Evolutionary conservation across 2,113 vertebrate species (phyloP).

Genomic region (Oostethus manadensis): DNA sequence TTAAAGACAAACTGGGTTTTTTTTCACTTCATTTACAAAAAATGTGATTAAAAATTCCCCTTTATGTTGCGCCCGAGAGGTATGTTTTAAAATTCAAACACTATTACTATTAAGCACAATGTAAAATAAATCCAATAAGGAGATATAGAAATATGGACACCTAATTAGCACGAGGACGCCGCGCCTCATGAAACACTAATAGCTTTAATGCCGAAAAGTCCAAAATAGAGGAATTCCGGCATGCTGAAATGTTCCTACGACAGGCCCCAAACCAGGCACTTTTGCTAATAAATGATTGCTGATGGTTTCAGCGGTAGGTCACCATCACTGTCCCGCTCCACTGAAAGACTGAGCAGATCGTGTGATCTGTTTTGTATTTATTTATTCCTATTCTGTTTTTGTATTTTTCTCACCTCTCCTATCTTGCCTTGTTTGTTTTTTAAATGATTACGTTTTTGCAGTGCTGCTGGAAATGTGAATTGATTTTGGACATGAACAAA

Average conservation of each 20-base stretch:
- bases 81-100: slow-evolving; percentile 78
- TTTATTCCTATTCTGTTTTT: no score
- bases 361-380: no score
- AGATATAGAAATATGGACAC: slow-evolving; percentile 74
- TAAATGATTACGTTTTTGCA: no score
- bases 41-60: slow-evolving; percentile 74
- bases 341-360: no score
- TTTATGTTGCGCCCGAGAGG: slow-evolving; percentile 77
- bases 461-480: no score
- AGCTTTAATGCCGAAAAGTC: slow-evolving; percentile 63
- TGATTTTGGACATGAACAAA: no score
- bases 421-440: no score
- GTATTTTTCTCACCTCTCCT: no score
- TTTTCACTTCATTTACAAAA: slow-evolving; percentile 65
- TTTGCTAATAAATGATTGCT: background rate
- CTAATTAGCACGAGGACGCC: slow-evolving; percentile 69
- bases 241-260: background rate
- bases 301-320: no score
- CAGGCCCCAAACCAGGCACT: background rate
- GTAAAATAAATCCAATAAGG: slow-evolving; percentile 73
- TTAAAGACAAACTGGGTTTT: slow-evolving; percentile 55
- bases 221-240: slow-evolving; percentile 46
- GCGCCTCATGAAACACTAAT: slow-evolving; percentile 60
- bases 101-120: slow-evolving; percentile 75
- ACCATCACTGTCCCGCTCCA: no score